These are phyloP conservation scores for Agapornis canus DNA, from an alignment of 2,797 vertebrate genomes.

Conservation along the genomic window DNA sequence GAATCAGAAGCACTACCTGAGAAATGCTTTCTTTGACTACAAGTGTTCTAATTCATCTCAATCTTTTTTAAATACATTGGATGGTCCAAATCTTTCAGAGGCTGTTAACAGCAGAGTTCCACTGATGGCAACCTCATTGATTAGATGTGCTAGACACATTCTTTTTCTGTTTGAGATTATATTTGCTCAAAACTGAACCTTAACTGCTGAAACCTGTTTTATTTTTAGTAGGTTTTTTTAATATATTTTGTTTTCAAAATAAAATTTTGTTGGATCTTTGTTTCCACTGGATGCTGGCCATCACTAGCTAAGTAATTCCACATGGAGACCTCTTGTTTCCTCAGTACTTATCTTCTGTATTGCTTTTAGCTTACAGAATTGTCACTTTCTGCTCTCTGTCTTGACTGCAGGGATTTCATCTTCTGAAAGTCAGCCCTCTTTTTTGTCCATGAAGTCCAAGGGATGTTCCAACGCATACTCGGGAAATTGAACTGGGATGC, in stretches of 20 bases:
- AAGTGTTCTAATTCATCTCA: neutral
- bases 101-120: neutral
- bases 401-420: neutral
- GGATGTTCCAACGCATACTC: neutral
- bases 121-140: neutral
- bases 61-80: neutral
- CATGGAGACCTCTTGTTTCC: neutral
- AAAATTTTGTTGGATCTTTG: neutral
- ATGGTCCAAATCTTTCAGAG: neutral
- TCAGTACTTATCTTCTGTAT: neutral
- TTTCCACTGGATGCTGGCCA: neutral
- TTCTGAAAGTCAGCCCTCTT: neutral
- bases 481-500: neutral
- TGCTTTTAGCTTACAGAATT: neutral
- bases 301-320: neutral
- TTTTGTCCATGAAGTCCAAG: neutral
- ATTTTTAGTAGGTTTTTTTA: neutral
- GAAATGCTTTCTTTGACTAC: neutral
- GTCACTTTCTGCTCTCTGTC: neutral
- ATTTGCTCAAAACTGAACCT: neutral
- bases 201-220: neutral
- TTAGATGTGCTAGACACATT: neutral
- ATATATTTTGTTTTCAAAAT: conserved; percentile 10
- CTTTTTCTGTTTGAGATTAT: neutral
- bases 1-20: neutral